Evolutionary conservation across 2,113 vertebrate species (phyloP), one percentile per base, ranked within the genome.

Genomic region (Semicossyphus pulcher): DNA sequence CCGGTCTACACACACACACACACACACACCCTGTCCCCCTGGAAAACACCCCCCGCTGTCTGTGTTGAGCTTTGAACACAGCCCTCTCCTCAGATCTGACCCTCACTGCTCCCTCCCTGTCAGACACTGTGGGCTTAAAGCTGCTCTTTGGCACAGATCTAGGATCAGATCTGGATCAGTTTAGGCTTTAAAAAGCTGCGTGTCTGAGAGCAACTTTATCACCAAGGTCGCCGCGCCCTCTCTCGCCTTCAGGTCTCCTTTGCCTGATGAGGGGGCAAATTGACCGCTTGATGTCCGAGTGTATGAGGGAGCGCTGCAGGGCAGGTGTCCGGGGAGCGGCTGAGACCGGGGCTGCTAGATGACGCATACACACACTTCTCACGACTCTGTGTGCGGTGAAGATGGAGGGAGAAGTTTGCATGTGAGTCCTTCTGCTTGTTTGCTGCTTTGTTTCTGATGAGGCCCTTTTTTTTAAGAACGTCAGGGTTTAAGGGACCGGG

Each of bases 331-430:
- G 28, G 47, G 83, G 81, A 83, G 49, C 28, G 86, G 85, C 78
- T 88, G 86, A 84, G 86, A 81, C 91, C 82, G 80, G 71, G 86
- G 87, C 91, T 86, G 91, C 93, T 91, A 90, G 93, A 91, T 91
- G 93, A 93, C 89, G 37, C 68, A 39, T 73, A 20, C 73, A 84
- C 34, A 86, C 74, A 44, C 59, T 56, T 73, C 42, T 80, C 70
- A 75, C 10, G 25, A 72, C 39, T 66, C 16, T 0, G 10, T 79
- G 88, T 77, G 83, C 66, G 80, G 47, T 36, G 68, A 68, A 32
- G 62, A 14, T 25, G 44, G 56, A 71, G 57, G 76, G 36, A 77
- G 64, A 48, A 29, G 68, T 34, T 59, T 45, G 51, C 69, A 62
- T 14, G 26, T 23, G 54, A 70, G 53, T 71, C 37, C 25, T 11